A percentile compares a stretch with the other conserved stretches of the same genome.
phyloP scores from a whole-genome alignment of 2,113 vertebrate genomes.

The Marmota flaviventris region DNA sequence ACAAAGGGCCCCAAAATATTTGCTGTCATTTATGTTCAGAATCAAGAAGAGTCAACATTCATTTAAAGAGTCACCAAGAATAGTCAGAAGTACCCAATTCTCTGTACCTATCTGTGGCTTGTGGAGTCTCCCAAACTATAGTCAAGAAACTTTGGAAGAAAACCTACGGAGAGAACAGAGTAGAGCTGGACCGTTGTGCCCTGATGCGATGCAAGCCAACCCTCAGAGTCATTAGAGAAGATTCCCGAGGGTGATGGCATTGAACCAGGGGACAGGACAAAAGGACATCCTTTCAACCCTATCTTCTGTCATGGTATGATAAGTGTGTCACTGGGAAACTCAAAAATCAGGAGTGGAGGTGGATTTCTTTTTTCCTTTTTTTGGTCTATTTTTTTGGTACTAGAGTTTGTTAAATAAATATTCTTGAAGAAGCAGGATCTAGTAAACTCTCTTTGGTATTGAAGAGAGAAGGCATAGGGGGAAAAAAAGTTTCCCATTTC shows the following conservation, averaged over 20 bases:
- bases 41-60: background rate
- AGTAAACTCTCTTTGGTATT: slow-evolving; percentile 12
- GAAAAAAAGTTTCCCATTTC: background rate
- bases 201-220: slow-evolving; percentile 7
- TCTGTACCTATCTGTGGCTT: background rate
- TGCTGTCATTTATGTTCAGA: background rate
- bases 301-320: slow-evolving; percentile 27
- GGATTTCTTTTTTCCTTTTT: background rate
- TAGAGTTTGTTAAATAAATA: slow-evolving; percentile 44
- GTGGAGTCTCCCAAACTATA: background rate
- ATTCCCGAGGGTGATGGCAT: slow-evolving; percentile 4
- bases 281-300: slow-evolving; percentile 23
- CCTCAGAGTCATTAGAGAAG: slow-evolving; percentile 21
- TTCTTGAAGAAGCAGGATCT: background rate
- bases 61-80: background rate
- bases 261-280: background rate
- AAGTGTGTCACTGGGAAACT: background rate
- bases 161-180: slow-evolving; percentile 9
- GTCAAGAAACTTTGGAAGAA: background rate
- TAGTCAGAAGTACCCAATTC: background rate
- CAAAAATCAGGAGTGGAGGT: slow-evolving; percentile 47
- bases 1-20: background rate
- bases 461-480: background rate
- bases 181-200: background rate
- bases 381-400: background rate